Evolutionary conservation across 2,797 vertebrate species (phyloP).

Genomic region (Lepilemur ruficaudatus): DNA sequence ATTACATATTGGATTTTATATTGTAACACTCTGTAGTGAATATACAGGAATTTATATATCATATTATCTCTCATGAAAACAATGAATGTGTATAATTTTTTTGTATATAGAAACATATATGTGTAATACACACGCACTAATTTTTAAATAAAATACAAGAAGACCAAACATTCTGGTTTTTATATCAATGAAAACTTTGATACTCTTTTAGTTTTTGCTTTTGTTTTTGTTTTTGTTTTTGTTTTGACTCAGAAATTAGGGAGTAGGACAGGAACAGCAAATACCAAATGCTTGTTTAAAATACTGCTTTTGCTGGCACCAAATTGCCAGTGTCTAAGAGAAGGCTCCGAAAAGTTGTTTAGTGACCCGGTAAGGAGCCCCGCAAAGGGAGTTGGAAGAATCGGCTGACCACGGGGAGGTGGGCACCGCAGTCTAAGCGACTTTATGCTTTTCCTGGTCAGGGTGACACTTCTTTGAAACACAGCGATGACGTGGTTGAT

Average conservation of each 20-base stretch:
- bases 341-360: too few species aligned
- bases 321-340: background rate
- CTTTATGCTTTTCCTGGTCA: background rate
- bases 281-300: background rate
- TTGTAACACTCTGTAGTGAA: background rate
- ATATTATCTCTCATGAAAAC: background rate
- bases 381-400: background rate
- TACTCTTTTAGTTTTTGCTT: background rate
- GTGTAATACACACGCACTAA: background rate
- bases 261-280: fast-evolving
- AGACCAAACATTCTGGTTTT: background rate
- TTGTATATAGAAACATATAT: too few species aligned
- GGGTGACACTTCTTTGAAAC: background rate
- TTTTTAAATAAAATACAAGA: background rate
- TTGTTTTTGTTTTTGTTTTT: background rate
- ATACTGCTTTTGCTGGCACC: background rate
- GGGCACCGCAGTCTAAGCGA: background rate
- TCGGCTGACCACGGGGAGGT: fast-evolving
- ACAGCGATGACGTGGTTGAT: fast-evolving
- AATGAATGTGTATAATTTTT: background rate
- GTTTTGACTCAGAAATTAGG: background rate
- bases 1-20: too few species aligned
- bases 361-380: fast-evolving
- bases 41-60: background rate
- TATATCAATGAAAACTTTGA: background rate